Conservation (phyloP, 2,797 vertebrate species). For the Rhodeus uyekii region DNA sequence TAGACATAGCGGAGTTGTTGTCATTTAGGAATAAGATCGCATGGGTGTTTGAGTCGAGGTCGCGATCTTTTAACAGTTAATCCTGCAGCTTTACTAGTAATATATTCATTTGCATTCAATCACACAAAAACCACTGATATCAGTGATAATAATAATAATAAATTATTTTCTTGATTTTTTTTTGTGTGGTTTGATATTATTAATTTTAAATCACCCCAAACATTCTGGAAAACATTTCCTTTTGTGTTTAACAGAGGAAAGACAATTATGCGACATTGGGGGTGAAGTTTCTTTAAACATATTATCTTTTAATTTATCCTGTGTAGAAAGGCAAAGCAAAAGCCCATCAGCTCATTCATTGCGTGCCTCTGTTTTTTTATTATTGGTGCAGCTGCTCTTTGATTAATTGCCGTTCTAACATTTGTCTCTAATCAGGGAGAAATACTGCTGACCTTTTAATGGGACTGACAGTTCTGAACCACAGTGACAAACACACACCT, state of each 20-base stretch:
- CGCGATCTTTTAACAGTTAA: no score
- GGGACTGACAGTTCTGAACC: slow-evolving; percentile 33
- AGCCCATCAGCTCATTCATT: slow-evolving; percentile 8
- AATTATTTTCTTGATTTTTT: background rate
- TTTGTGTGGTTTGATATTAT: background rate
- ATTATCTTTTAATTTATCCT: background rate
- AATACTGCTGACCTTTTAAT: slow-evolving; percentile 51
- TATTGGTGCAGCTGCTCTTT: slow-evolving; percentile 31
- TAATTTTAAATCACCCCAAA: background rate
- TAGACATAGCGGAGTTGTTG: no score
- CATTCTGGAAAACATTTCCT: background rate
- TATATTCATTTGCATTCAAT: background rate
- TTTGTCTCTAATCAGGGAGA: slow-evolving; percentile 44
- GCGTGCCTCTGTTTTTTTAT: background rate
- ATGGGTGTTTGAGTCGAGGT: no score
- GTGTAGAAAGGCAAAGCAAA: background rate
- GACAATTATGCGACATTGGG: background rate
- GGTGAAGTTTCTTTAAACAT: background rate
- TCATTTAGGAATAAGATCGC: no score
- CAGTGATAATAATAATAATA: no score
- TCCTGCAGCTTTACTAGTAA: no score
- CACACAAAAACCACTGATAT: background rate
- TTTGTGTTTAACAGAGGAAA: background rate
- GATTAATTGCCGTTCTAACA: slow-evolving; percentile 39
- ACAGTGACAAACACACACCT: slow-evolving; percentile 25